A percentile compares a stretch with the other conserved stretches of the same genome.
Conservation (phyloP, 2,888 invertebrate genomes). For the Parnassius mnemosyne region DNA sequence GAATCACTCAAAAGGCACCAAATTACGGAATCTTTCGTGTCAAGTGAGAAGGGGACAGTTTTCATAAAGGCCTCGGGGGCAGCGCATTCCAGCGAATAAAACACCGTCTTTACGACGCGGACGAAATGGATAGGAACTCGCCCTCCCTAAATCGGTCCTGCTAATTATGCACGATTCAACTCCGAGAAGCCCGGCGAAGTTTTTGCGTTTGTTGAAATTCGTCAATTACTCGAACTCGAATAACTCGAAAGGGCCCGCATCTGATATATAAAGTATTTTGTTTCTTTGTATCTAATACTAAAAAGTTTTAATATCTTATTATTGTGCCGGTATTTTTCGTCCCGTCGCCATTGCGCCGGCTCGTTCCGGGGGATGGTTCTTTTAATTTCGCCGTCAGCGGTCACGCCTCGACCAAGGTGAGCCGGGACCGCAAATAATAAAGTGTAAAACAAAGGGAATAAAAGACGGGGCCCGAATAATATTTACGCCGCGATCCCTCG, state of each 20-base stretch:
- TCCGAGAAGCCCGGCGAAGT: conserved; percentile 38
- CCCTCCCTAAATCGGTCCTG: conserved; percentile 40
- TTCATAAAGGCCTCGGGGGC: conserved; percentile 50
- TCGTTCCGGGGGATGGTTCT: conserved; percentile 33
- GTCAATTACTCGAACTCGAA: too few relatives aligned
- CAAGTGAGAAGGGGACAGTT: conserved; percentile 53
- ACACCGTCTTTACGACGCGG: conserved; percentile 52
- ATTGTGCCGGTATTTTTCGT: conserved; percentile 43
- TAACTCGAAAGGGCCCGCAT: conserved; percentile 39
- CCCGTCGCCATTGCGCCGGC: conserved; percentile 25
- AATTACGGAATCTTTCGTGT: conserved; percentile 60
- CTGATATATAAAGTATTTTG: conserved; percentile 60
- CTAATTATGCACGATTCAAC: conserved; percentile 60
- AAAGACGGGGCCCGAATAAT: conserved; percentile 70
- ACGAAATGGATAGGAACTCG: conserved; percentile 47
- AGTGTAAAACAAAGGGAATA: conserved; percentile 71
- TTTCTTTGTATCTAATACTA: conserved; percentile 47
- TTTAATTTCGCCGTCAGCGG: conserved; percentile 35
- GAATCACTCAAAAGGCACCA: conserved; percentile 66
- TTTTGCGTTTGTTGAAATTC: conserved; percentile 63
- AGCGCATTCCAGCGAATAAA: conserved; percentile 52
- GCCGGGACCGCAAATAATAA: conserved; percentile 63
- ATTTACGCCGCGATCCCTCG: conserved; percentile 60
- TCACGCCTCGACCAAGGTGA: conserved; percentile 38
- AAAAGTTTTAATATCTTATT: conserved; percentile 59